Evolutionary conservation across 2,888 invertebrate genomes (phyloP).

Genomic region (Saturnia pavonia): DNA sequence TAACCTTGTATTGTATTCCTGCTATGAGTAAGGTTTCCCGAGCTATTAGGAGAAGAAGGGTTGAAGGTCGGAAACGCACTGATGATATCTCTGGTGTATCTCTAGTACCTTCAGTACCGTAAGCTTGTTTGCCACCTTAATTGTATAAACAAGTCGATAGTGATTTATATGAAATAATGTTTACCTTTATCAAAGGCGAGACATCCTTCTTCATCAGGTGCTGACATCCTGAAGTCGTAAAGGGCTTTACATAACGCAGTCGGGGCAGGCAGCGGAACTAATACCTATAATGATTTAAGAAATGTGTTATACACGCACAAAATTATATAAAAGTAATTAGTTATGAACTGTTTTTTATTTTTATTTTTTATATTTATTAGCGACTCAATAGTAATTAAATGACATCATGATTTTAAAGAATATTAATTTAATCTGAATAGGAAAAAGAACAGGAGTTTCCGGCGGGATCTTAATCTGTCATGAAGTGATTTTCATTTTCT

Average conservation of each 20-base stretch:
- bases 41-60: too few relatives aligned
- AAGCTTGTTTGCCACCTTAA: too few relatives aligned
- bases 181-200: constrained; percentile 92
- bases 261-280: constrained; percentile 89
- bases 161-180: not conserved
- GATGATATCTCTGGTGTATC: too few relatives aligned
- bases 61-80: too few relatives aligned
- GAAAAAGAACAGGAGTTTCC: too few relatives aligned
- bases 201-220: constrained; percentile 95
- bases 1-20: too few relatives aligned
- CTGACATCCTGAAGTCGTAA: constrained; percentile 94
- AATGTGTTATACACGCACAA: not conserved
- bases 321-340: not conserved
- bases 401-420: not conserved
- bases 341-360: not conserved
- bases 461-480: too few relatives aligned
- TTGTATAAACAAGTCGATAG: too few relatives aligned
- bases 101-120: too few relatives aligned
- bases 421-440: constrained; percentile 8
- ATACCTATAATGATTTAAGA: constrained; percentile 75
- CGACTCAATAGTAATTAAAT: too few relatives aligned
- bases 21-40: too few relatives aligned
- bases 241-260: constrained; percentile 93
- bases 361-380: not conserved
- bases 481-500: too few relatives aligned